Percentiles rank a stretch among this genome's conserved stretches.
These are phyloP conservation scores for Scaptomyza hsui DNA, from an alignment of 1,140 invertebrate genomes.

Conservation along the genomic window DNA sequence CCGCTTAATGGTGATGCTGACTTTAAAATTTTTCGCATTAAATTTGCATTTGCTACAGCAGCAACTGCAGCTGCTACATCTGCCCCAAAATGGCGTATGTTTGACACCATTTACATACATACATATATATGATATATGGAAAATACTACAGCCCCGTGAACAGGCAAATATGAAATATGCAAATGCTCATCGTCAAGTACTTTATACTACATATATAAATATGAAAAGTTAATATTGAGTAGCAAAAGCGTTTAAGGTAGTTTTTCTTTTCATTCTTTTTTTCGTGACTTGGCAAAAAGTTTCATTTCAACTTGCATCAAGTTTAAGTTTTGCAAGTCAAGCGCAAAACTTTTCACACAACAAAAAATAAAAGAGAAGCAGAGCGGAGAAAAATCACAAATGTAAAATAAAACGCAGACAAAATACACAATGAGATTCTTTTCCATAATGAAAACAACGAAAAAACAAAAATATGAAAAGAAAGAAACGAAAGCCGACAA, in stretches of 20 bases:
- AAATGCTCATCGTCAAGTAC: conserved; percentile 36
- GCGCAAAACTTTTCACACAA: neutral
- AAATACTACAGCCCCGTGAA: conserved; percentile 3
- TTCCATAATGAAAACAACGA: conserved; percentile 37
- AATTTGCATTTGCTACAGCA: conserved; percentile 64
- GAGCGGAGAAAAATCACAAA: conserved; percentile 3
- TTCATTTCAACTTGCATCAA: conserved; percentile 26
- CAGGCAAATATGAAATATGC: conserved; percentile 55
- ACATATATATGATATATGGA: conserved; percentile 56
- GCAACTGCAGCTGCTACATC: conserved; percentile 15
- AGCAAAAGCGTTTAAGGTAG: conserved; percentile 59
- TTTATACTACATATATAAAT: neutral
- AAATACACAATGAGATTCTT: conserved; percentile 8
- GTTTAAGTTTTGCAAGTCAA: conserved; percentile 23
- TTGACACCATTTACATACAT: conserved; percentile 53
- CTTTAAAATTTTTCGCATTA: conserved; percentile 63
- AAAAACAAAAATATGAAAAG: conserved; percentile 24
- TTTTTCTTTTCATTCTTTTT: neutral
- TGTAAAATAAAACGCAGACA: neutral
- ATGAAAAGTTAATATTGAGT: conserved; percentile 50
- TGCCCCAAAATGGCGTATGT: conserved; percentile 70
- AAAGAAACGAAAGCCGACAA: conserved; percentile 23
- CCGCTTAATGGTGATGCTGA: conserved; percentile 23
- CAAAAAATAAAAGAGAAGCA: neutral
- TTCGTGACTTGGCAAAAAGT: conserved; percentile 3